A percentile compares a stretch with the other conserved stretches of the same genome.
These are phyloP conservation scores for Patella depressa DNA, from an alignment of 2,888 invertebrate species.

Conservation along the genomic window DNA sequence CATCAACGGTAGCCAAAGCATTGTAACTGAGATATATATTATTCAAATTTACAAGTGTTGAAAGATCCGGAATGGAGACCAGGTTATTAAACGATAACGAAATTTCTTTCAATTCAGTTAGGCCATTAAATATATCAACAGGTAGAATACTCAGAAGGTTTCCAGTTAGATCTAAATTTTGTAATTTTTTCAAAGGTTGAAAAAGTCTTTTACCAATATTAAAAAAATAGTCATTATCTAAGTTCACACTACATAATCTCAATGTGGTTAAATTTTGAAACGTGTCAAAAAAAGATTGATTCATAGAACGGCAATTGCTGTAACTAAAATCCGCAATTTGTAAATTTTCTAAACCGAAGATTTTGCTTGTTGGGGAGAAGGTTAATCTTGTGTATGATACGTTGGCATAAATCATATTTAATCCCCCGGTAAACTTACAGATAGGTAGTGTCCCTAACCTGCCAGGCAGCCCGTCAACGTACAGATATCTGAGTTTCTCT, in stretches of 20 bases:
- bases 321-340: not conserved
- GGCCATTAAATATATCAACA: too few species aligned
- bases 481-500: not conserved
- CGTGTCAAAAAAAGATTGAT: constrained; percentile 1
- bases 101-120: not conserved
- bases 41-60: too few species aligned
- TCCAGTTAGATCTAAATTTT: not conserved
- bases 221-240: not conserved
- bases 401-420: not conserved
- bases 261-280: not conserved
- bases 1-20: too few species aligned
- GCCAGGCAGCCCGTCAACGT: not conserved
- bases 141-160: not conserved
- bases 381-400: not conserved
- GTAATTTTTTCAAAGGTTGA: not conserved
- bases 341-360: not conserved
- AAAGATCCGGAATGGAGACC: not conserved
- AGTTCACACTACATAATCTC: not conserved
- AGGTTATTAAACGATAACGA: constrained; percentile 1
- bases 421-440: not conserved
- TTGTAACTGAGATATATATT: too few species aligned
- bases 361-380: not conserved
- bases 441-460: not conserved
- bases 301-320: not conserved
- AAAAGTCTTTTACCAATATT: not conserved